phyloP scores from a whole-genome alignment of 1,140 invertebrate genomes.

The Anagrus nilaparvatae region DNA sequence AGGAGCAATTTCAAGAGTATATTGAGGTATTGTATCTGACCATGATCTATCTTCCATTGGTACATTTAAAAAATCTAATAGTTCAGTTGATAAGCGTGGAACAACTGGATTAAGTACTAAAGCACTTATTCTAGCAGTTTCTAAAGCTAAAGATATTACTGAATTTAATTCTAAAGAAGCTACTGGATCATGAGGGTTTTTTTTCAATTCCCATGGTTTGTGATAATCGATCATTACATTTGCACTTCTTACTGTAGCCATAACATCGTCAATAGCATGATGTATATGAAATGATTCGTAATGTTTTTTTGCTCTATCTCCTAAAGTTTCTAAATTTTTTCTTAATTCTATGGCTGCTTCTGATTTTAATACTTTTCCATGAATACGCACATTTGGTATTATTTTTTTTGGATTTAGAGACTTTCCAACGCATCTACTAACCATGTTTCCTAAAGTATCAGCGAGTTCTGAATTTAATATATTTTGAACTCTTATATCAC shows the following conservation, averaged over 20 bases:
- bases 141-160: conserved; percentile 73
- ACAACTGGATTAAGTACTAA: conserved; percentile 78
- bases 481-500: conserved; percentile 60
- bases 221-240: conserved; percentile 80
- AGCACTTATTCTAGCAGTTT: conserved; percentile 66
- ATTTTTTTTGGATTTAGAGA: conserved; percentile 67
- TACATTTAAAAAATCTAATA: conserved; percentile 60
- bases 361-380: conserved; percentile 45
- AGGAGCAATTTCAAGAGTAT: conserved; percentile 11
- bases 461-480: conserved; percentile 86
- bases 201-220: conserved; percentile 80
- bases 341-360: conserved; percentile 46
- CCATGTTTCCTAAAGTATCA: conserved; percentile 85
- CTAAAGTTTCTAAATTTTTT: conserved; percentile 40
- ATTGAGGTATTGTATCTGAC: conserved; percentile 34
- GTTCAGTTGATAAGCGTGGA: conserved; percentile 54
- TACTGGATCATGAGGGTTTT: conserved; percentile 38
- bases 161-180: conserved; percentile 50
- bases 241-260: conserved; percentile 59
- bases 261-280: conserved; percentile 68
- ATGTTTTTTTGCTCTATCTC: conserved; percentile 49
- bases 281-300: conserved; percentile 77
- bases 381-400: conserved; percentile 51
- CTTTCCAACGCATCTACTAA: conserved; percentile 66
- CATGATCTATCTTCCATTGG: conserved; percentile 43